phyloP scores from a whole-genome alignment of 2,888 invertebrate genomes.

The Aphodius sticticus region DNA sequence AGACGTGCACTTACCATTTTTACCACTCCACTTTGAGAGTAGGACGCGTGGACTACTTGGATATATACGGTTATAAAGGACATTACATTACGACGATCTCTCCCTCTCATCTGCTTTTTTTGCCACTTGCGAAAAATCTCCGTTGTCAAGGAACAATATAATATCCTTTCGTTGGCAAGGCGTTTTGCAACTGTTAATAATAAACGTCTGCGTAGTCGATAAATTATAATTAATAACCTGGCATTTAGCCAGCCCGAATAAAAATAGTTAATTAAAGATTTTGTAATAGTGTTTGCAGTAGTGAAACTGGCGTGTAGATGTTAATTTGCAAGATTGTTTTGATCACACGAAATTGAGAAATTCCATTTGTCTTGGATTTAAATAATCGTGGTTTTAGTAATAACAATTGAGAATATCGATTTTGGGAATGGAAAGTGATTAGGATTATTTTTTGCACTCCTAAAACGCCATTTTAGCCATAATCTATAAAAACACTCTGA shows the following conservation, averaged over 20 bases:
- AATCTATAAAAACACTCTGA: too few species aligned
- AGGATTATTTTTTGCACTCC: too few species aligned
- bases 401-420: neutral
- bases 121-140: neutral
- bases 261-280: slow-evolving; percentile 4
- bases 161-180: neutral
- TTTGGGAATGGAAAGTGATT: neutral
- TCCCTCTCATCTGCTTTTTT: neutral
- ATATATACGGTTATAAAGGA: neutral
- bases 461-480: too few species aligned
- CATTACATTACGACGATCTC: neutral
- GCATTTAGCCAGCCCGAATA: neutral
- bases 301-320: neutral
- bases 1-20: slow-evolving; percentile 4
- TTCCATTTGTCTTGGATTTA: neutral
- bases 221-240: slow-evolving; percentile 4
- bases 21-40: neutral
- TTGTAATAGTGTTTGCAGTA: neutral
- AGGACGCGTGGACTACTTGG: neutral
- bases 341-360: neutral
- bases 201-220: neutral
- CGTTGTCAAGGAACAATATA: neutral
- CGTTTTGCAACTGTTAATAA: slow-evolving; percentile 4
- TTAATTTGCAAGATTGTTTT: neutral
- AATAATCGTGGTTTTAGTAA: neutral